Percentiles rank a stretch among this genome's conserved stretches.
phyloP scores from a whole-genome alignment of 1,140 invertebrate species.

The Thalassaphorura encarpata region DNA sequence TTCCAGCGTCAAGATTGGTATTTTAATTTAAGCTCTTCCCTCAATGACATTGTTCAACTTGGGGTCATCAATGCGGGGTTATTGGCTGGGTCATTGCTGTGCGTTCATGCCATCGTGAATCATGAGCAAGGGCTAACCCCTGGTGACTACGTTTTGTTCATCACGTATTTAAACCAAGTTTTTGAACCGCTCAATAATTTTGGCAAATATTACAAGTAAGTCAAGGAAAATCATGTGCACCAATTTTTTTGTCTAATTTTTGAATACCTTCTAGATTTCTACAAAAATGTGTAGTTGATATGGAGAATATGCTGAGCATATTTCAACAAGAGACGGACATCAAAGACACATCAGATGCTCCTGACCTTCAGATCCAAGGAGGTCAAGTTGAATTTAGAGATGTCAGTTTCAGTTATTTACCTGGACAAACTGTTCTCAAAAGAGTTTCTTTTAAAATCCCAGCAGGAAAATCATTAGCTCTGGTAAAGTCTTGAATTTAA shows the following conservation, averaged over 20 bases:
- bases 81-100: conserved; percentile 74
- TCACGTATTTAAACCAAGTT: conserved; percentile 84
- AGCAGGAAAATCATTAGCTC: conserved; percentile 80
- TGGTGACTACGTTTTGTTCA: conserved; percentile 91
- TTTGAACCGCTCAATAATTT: conserved; percentile 95
- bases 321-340: too few species aligned
- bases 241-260: background rate
- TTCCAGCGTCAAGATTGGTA: conserved; percentile 80
- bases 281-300: background rate
- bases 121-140: conserved; percentile 59
- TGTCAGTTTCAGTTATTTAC: too few species aligned
- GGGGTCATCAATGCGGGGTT: conserved; percentile 77
- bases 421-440: too few species aligned
- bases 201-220: conserved; percentile 90
- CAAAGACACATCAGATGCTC: too few species aligned
- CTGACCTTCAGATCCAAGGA: too few species aligned
- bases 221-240: background rate
- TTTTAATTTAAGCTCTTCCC: conserved; percentile 68
- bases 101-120: conserved; percentile 67
- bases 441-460: too few species aligned
- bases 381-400: too few species aligned
- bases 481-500: conserved; percentile 64
- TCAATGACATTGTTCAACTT: conserved; percentile 83
- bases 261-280: background rate
- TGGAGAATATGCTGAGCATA: conserved; percentile 1